These are phyloP conservation scores for Vulpes lagopus DNA, from an alignment of 2,113 vertebrate species.

Conservation along the genomic window DNA sequence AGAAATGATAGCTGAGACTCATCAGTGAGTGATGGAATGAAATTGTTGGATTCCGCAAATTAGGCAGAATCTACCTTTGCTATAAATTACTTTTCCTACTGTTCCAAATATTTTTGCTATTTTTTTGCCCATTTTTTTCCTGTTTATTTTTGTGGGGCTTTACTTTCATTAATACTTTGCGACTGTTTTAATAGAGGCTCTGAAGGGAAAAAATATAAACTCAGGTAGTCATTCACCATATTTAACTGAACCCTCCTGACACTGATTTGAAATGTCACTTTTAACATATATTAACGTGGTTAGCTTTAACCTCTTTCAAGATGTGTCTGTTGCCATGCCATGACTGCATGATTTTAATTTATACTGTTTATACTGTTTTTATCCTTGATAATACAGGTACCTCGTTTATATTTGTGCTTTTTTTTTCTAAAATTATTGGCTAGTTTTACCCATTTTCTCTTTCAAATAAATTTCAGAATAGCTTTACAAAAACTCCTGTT, in stretches of 20 bases:
- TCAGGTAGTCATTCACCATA: not conserved
- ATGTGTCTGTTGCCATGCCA: not conserved
- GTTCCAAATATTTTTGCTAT: not conserved
- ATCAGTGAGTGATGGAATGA: not conserved
- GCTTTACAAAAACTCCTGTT: not conserved
- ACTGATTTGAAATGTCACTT: slow-evolving; percentile 10
- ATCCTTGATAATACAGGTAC: not conserved
- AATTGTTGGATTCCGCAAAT: not conserved
- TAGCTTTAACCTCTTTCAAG: not conserved
- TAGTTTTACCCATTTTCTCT: slow-evolving; percentile 31
- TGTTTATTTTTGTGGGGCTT: not conserved
- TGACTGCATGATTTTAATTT: not conserved
- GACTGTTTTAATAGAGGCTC: slow-evolving; percentile 26
- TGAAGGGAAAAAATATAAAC: not conserved
- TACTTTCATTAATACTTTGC: not conserved
- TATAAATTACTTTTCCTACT: not conserved
- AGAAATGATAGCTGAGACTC: not conserved
- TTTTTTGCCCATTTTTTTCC: not conserved
- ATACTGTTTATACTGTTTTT: not conserved
- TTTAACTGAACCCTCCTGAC: not conserved
- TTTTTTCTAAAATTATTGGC: not conserved
- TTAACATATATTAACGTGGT: not conserved
- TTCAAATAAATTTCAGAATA: slow-evolving; percentile 15
- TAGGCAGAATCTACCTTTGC: not conserved
- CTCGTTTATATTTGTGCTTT: not conserved